phyloP scores from a whole-genome alignment of 2,797 vertebrate genomes.

The Rhabdophis nuchalis region DNA sequence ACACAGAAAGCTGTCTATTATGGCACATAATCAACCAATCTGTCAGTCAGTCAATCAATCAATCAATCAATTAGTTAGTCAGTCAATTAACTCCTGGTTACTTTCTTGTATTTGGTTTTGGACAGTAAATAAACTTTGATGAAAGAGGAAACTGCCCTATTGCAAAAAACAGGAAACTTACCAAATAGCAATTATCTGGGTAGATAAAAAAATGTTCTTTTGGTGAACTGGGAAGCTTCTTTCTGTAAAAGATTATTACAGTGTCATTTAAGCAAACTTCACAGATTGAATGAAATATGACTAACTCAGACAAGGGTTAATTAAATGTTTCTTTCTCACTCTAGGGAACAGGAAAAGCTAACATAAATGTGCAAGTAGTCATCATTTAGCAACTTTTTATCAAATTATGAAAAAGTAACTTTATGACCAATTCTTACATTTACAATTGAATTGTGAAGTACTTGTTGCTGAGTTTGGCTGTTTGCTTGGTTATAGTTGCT shows the following conservation, averaged over 20 bases:
- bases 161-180: constrained; percentile 47
- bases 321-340: neutral
- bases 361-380: neutral
- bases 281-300: neutral
- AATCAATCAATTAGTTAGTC: neutral
- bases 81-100: neutral
- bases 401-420: neutral
- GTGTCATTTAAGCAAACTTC: neutral
- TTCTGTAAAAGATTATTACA: constrained; percentile 49
- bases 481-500: neutral
- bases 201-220: constrained; percentile 22
- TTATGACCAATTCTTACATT: neutral
- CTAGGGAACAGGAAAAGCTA: neutral
- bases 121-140: neutral
- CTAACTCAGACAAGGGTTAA: neutral
- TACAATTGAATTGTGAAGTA: neutral
- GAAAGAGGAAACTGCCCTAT: constrained; percentile 37
- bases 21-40: neutral
- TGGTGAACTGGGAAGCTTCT: constrained; percentile 24
- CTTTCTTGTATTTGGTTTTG: neutral
- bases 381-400: neutral
- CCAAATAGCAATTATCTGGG: constrained; percentile 33
- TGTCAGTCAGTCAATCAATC: neutral
- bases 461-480: neutral
- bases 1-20: neutral